phyloP scores from a whole-genome alignment of 2,888 invertebrate species.

The Limnephilus marmoratus region DNA sequence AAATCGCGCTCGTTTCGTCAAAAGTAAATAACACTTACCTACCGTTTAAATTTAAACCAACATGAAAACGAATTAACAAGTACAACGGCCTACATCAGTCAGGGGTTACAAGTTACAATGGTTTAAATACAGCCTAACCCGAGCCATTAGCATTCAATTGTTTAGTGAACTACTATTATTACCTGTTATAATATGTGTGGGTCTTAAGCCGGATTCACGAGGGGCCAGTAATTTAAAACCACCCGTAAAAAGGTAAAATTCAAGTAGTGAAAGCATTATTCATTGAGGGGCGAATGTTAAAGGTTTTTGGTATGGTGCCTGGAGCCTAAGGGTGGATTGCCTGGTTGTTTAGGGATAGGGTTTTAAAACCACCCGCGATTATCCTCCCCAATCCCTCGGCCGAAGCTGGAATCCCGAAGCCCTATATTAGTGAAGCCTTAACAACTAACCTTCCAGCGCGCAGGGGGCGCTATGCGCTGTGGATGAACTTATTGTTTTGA shows the following conservation, averaged over 20 bases:
- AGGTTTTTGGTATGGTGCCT: background rate
- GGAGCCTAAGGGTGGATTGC: background rate
- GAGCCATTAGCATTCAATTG: slow-evolving; percentile 62
- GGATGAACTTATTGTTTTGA: slow-evolving; percentile 48
- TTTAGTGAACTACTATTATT: slow-evolving; percentile 52
- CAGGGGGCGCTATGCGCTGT: slow-evolving; percentile 30
- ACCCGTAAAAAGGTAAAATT: no score
- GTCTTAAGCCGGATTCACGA: slow-evolving; percentile 43
- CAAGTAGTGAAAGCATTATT: background rate
- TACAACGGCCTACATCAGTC: slow-evolving; percentile 43
- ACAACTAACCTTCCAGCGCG: slow-evolving; percentile 50
- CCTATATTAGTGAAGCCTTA: slow-evolving; percentile 61
- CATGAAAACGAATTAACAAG: slow-evolving; percentile 49
- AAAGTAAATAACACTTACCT: background rate
- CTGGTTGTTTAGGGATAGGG: background rate
- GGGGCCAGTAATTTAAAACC: background rate
- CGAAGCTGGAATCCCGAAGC: slow-evolving; percentile 61
- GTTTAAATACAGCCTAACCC: slow-evolving; percentile 53
- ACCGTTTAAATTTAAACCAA: background rate
- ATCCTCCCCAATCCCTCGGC: slow-evolving; percentile 53
- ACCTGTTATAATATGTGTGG: slow-evolving; percentile 52
- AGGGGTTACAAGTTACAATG: slow-evolving; percentile 56
- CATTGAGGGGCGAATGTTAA: background rate
- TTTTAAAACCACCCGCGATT: slow-evolving; percentile 62
- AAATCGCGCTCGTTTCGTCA: background rate